Conservation (phyloP, 2,113 vertebrate species). For the Chionis minor region DNA sequence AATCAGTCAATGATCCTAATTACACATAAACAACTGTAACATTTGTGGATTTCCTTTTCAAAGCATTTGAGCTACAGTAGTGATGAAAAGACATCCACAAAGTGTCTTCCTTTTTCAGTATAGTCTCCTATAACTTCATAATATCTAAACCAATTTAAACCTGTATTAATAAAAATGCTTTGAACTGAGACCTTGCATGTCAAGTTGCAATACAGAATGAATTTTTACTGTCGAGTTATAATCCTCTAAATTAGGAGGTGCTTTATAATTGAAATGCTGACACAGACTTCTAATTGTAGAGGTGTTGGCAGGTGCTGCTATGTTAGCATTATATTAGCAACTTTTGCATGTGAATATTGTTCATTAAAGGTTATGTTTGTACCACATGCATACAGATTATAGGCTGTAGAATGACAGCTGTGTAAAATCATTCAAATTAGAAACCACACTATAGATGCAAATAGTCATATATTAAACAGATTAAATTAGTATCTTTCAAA, state of each 20-base stretch:
- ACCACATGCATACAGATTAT: neutral
- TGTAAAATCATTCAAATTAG: conserved; percentile 27
- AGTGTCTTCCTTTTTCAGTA: neutral
- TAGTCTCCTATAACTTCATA: neutral
- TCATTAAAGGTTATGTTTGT: conserved; percentile 54
- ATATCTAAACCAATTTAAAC: conserved; percentile 47
- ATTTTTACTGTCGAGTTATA: conserved; percentile 57
- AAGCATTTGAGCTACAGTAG: neutral
- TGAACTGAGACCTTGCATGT: conserved; percentile 48
- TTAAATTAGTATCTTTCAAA: conserved; percentile 15
- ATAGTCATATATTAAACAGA: conserved; percentile 26
- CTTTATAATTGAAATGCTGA: conserved; percentile 60
- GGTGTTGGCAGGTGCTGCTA: conserved; percentile 32
- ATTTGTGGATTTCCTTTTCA: conserved; percentile 41
- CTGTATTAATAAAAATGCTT: conserved; percentile 51
- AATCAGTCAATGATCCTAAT: neutral
- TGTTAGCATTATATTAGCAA: conserved; percentile 25
- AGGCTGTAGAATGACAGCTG: neutral
- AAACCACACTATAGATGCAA: neutral
- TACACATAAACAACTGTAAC: neutral
- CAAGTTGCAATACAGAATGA: conserved; percentile 28
- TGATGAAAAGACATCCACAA: neutral
- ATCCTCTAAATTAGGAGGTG: conserved; percentile 40
- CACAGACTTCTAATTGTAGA: conserved; percentile 51
- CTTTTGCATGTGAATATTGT: conserved; percentile 1